Conservation (phyloP, 2,888 invertebrate species). For the Galerucella pusilla region DNA sequence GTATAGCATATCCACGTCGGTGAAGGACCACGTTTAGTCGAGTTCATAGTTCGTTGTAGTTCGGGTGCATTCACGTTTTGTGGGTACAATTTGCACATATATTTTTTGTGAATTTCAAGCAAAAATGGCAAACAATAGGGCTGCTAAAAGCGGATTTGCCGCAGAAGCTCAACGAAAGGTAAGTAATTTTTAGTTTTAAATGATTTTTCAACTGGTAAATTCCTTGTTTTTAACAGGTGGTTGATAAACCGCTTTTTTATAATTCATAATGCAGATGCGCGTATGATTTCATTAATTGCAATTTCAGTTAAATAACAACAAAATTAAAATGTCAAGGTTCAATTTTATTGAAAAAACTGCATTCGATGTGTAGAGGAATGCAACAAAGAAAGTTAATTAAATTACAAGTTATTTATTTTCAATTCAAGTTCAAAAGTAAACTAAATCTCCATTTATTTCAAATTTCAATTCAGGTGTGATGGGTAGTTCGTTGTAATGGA, state of each 20-base stretch:
- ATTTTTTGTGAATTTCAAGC: conserved; percentile 7
- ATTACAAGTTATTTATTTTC: neutral
- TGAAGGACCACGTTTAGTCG: conserved; percentile 35
- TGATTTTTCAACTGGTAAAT: neutral
- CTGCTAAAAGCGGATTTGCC: conserved; percentile 93
- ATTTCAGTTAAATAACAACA: neutral
- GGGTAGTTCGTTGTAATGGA: neutral
- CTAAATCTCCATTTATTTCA: neutral
- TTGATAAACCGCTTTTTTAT: conserved; percentile 7
- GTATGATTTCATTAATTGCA: neutral
- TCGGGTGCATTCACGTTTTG: conserved; percentile 38
- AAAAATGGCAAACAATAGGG: conserved; percentile 83
- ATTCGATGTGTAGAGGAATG: neutral
- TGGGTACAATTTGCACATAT: conserved; percentile 32
- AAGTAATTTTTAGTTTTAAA: conserved; percentile 44
- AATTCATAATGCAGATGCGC: neutral
- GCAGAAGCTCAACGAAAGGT: conserved; percentile 97
- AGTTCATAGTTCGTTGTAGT: conserved; percentile 40
- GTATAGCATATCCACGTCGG: conserved; percentile 9
- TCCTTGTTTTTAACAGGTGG: conserved; percentile 34
- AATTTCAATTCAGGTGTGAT: neutral
- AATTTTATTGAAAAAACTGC: neutral
- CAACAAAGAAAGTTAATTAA: no score
- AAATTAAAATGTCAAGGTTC: neutral
- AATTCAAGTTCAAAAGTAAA: neutral